Base-by-base conservation (phyloP, 2,888 invertebrate genomes). In the Rotaria macrura region DNA sequence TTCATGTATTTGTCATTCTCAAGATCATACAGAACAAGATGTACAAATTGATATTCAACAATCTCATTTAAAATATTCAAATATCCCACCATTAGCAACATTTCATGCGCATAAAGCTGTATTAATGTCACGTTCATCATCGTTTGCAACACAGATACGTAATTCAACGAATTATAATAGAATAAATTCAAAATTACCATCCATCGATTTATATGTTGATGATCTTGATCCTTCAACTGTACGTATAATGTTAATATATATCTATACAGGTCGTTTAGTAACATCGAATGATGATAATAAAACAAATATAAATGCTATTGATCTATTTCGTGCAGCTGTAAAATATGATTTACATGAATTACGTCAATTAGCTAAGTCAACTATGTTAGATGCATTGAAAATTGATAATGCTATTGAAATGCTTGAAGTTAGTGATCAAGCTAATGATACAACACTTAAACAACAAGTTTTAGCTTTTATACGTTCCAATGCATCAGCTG, bases 401-500 rank as follows among this genome's bases (percentile, higher is more conserved):
- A 14, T 43, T 0, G 79, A 79, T 79, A 79, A 40, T 43, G 79
- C 79, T 43, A 43, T 79, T 79, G 79, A 79, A 79, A 79, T 79
- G 79, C 43, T 79, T n/a, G 79, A 79, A 79, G 79, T 79, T 40
- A 43, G 43, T 43, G 79, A 79, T 43, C 43, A 79, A 23, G 79
- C 79, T 14, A 79, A 79, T 79, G 79, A 79, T 79, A 4, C 9
- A 25, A 25, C 40, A 79, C 43, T 79, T 25, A 79, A 79, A 79
- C 79, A 79, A 79, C 79, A 79, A 79, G 79, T 79, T 43, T 79
- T 79, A 79, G 40, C 79, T n/a, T 79, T 43, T 43, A 79, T 79
- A 25, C 79, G 79, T n/a, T 79, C 79, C 23, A 79, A 79, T 43
- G 79, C 79, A 10, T 40, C 43, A 43, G 79, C 79, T n/a, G 79